Conservation (phyloP, 1,140 invertebrate species). For the Drosophila kepulauana region DNA sequence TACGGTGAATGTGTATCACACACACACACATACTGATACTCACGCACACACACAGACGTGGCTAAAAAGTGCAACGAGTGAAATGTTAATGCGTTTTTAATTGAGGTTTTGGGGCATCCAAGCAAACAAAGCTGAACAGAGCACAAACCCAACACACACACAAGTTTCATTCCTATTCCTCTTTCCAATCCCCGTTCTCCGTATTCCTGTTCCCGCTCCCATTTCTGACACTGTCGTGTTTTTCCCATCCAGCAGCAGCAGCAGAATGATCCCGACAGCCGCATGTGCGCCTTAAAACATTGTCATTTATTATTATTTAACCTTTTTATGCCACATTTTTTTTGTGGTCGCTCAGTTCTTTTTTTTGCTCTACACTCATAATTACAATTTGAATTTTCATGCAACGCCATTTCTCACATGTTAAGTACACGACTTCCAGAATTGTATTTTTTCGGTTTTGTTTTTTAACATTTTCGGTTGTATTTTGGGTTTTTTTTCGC, state of each 20-base stretch:
- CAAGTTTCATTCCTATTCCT: conserved; percentile 28
- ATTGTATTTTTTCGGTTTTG: conserved; percentile 16
- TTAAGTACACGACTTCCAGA: conserved; percentile 46
- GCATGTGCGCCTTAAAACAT: conserved; percentile 64
- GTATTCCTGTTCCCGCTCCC: neutral
- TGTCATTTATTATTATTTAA: conserved; percentile 82
- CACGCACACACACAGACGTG: conserved; percentile 22
- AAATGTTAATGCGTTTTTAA: conserved; percentile 85
- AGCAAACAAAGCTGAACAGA: conserved; percentile 52
- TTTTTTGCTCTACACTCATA: conserved; percentile 51
- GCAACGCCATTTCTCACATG: conserved; percentile 56
- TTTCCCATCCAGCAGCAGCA: neutral
- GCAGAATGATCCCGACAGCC: conserved; percentile 34
- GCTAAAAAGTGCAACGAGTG: conserved; percentile 72
- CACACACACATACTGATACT: conserved; percentile 36
- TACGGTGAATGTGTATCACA: conserved; percentile 74
- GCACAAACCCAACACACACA: conserved; percentile 5
- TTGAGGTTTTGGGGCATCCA: conserved; percentile 80
- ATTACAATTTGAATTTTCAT: conserved; percentile 81
- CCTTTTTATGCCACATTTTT: conserved; percentile 46
- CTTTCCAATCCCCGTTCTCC: neutral
- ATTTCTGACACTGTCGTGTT: neutral
- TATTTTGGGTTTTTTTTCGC: conserved; percentile 52
- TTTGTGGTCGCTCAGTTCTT: conserved; percentile 9
- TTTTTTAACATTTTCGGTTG: conserved; percentile 17